Evolutionary conservation across 2,797 vertebrate genomes (phyloP).

Genomic region (Chiroxiphia lanceolata): DNA sequence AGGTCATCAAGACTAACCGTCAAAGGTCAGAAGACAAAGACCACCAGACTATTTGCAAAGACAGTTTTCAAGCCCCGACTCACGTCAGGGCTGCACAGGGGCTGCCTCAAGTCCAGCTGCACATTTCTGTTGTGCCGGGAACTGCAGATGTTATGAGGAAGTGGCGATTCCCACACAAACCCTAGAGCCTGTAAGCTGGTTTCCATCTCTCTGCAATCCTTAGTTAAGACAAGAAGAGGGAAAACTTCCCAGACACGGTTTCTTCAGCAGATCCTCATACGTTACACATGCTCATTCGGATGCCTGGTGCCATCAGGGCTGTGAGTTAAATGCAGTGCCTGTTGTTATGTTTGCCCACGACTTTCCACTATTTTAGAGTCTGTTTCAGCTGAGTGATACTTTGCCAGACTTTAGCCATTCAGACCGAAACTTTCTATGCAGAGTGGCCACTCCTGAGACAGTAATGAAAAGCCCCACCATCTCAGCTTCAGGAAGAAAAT

Average conservation of each 20-base stretch:
- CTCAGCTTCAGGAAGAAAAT: background rate
- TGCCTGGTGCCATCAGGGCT: background rate
- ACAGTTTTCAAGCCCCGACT: background rate
- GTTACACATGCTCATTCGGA: background rate
- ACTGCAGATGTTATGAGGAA: background rate
- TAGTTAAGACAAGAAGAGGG: background rate
- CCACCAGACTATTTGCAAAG: background rate
- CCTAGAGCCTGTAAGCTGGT: background rate
- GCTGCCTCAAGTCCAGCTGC: background rate
- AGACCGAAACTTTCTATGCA: background rate
- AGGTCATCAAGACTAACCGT: background rate
- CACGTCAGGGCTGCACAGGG: background rate
- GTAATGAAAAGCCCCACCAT: background rate
- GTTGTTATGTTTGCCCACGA: background rate
- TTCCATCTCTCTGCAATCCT: background rate
- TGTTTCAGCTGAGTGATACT: background rate
- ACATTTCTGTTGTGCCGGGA: background rate
- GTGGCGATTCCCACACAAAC: background rate
- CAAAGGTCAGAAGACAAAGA: background rate
- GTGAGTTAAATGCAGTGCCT: background rate
- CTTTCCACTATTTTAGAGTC: background rate
- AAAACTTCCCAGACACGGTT: background rate
- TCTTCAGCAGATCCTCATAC: background rate
- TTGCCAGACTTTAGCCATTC: background rate
- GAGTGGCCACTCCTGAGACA: background rate